Percentiles rank a stretch among this genome's conserved stretches.
phyloP scores from a whole-genome alignment of 2,797 vertebrate genomes.

The Mus minutoides region DNA sequence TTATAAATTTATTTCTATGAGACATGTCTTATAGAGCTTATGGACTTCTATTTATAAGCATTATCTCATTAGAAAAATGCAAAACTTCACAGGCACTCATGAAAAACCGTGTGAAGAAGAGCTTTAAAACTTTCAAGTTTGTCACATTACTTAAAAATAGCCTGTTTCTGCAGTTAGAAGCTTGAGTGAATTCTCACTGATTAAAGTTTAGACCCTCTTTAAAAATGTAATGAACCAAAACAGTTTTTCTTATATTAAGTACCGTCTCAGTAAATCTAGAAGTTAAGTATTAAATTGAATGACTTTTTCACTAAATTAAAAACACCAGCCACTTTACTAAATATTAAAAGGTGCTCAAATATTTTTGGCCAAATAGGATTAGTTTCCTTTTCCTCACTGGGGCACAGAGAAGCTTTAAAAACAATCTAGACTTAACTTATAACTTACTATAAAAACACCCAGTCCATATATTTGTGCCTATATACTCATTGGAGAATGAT shows the following conservation, averaged over 20 bases:
- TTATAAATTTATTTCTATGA: conserved; percentile 33
- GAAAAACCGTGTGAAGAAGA: conserved; percentile 42
- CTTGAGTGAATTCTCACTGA: conserved; percentile 64
- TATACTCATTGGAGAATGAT: neutral
- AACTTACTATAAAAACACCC: neutral
- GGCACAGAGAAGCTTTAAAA: neutral
- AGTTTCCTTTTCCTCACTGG: conserved; percentile 28
- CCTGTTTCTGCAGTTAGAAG: conserved; percentile 46
- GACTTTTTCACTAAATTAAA: conserved; percentile 45
- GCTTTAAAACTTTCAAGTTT: conserved; percentile 54
- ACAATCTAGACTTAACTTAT: neutral
- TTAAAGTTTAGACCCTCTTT: conserved; percentile 72
- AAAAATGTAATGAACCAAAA: conserved; percentile 67
- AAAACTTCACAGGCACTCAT: conserved; percentile 23
- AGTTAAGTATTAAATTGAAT: conserved; percentile 51
- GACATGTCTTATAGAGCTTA: neutral
- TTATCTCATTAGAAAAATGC: conserved; percentile 51
- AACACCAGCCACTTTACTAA: conserved; percentile 41
- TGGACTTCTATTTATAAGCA: conserved; percentile 45
- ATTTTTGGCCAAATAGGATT: conserved; percentile 46
- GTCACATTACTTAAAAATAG: conserved; percentile 62
- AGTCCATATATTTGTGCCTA: neutral
- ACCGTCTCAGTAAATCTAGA: conserved; percentile 48
- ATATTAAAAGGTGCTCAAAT: conserved; percentile 60
- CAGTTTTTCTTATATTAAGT: conserved; percentile 73